Evolutionary conservation across 2,888 invertebrate genomes (phyloP).

Genomic region (Operophtera brumata): DNA sequence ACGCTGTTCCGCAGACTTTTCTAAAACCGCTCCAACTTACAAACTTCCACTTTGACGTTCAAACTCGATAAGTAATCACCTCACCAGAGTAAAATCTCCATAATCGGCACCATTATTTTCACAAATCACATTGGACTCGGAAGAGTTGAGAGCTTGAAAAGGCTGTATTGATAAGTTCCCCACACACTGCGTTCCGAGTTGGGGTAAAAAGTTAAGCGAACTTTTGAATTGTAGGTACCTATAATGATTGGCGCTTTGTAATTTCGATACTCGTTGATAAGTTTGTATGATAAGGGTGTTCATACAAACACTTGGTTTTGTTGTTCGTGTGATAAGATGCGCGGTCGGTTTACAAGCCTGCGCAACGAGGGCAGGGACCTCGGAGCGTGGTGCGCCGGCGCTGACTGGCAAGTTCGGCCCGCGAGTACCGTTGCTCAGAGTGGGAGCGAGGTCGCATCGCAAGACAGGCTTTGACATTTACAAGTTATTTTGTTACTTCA

Average conservation of each 20-base stretch:
- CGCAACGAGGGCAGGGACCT: constrained; percentile 72
- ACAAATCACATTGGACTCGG: constrained; percentile 61
- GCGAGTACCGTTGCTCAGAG: constrained; percentile 72
- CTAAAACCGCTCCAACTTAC: constrained; percentile 42
- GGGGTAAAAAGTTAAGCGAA: background rate
- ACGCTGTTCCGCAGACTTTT: constrained; percentile 39
- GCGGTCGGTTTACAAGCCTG: constrained; percentile 41
- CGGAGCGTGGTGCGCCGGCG: constrained; percentile 57
- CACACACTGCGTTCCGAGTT: constrained; percentile 29
- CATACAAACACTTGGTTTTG: no score
- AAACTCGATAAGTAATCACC: constrained; percentile 61
- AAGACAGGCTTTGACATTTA: constrained; percentile 69
- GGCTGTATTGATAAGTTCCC: constrained; percentile 52
- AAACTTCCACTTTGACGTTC: constrained; percentile 54
- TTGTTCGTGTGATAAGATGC: constrained; percentile 28
- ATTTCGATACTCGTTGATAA: background rate
- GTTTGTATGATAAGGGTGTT: background rate
- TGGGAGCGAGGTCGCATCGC: constrained; percentile 69
- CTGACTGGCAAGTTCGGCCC: constrained; percentile 56
- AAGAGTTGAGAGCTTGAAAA: constrained; percentile 48
- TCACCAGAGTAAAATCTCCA: constrained; percentile 57
- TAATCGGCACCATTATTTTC: constrained; percentile 61
- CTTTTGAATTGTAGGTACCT: background rate
- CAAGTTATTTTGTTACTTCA: constrained; percentile 62
- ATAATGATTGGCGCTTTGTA: background rate